These are phyloP conservation scores for Myotis vivesi DNA, from an alignment of 2,797 vertebrate species.

Conservation along the genomic window DNA sequence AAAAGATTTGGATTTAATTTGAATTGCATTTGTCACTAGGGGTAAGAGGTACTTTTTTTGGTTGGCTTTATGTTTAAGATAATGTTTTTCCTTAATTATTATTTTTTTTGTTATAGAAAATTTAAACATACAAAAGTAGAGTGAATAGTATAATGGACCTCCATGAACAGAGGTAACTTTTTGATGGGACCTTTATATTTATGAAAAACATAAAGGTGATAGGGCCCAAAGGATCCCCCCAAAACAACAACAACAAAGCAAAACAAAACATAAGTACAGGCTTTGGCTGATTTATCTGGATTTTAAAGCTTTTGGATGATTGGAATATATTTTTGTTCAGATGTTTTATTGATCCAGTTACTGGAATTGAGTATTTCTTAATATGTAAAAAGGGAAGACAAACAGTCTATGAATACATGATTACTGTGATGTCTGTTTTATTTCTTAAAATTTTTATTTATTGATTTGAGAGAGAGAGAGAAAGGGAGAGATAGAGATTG, in stretches of 20 bases:
- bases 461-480: background rate
- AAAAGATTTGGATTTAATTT: slow-evolving; percentile 2
- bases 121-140: background rate
- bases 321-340: background rate
- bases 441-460: background rate
- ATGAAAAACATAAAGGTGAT: background rate
- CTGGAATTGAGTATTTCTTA: background rate
- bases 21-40: slow-evolving; percentile 27
- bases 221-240: background rate
- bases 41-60: background rate
- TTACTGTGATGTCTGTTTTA: background rate
- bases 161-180: background rate
- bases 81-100: slow-evolving; percentile 3
- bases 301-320: background rate
- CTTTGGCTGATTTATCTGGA: background rate
- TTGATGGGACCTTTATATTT: background rate
- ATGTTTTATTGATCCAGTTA: background rate
- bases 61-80: slow-evolving; percentile 1
- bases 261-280: background rate
- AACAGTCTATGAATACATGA: background rate
- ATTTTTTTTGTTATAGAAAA: slow-evolving; percentile 13
- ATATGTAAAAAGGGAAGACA: background rate
- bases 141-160: background rate
- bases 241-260: background rate
- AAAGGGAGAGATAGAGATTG: background rate